Evolutionary conservation across 2,888 invertebrate species (phyloP).

Genomic region (Caenorhabditis sp.): DNA sequence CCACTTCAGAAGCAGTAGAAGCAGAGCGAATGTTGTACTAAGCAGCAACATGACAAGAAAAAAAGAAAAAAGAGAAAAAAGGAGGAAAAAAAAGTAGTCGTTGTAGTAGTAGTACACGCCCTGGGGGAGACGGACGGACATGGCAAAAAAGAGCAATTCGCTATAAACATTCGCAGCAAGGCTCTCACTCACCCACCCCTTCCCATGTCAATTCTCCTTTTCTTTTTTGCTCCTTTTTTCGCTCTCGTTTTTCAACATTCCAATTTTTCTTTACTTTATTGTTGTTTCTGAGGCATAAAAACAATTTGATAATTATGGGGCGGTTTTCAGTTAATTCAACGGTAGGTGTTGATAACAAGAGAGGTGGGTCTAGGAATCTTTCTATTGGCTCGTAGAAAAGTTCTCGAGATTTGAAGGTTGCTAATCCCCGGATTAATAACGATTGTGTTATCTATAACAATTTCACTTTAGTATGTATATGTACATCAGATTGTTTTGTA

Average conservation of each 20-base stretch:
- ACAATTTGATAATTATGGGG: no score
- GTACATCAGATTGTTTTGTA: no score
- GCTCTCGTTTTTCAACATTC: constrained; percentile 3
- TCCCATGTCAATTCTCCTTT: constrained; percentile 24
- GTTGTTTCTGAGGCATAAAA: no score
- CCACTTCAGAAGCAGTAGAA: constrained; percentile 38
- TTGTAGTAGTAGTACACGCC: constrained; percentile 12
- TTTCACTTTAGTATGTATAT: no score
- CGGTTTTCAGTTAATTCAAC: no score
- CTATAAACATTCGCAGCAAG: constrained; percentile 32
- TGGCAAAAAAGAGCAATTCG: constrained; percentile 43
- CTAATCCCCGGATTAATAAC: no score
- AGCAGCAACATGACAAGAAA: constrained; percentile 6
- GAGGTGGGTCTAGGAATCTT: no score
- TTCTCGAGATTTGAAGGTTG: no score
- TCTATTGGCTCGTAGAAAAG: no score
- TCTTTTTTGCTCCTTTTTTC: constrained; percentile 10
- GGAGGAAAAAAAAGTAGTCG: constrained; percentile 38
- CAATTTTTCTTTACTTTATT: neutral
- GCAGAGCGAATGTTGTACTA: constrained; percentile 8
- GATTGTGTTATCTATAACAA: no score
- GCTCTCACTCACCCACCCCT: constrained; percentile 14
- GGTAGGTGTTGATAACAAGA: no score
- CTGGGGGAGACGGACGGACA: constrained; percentile 43
- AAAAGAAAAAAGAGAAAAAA: constrained; percentile 26